Conservation (phyloP, 2,888 invertebrate species). For the Acanthacorydalis orientalis region DNA sequence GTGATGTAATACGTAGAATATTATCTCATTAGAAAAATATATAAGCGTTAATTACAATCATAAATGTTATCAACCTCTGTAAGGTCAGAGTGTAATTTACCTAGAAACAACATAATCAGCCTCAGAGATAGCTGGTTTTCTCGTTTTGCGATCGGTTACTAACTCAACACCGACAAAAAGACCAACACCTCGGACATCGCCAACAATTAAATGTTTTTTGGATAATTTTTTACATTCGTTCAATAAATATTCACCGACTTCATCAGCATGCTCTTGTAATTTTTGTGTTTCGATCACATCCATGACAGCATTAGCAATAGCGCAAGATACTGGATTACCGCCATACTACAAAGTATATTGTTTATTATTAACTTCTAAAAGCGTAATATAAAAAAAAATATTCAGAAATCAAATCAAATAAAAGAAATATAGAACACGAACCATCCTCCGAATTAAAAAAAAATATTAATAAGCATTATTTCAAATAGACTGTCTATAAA, state of each 20-base stretch:
- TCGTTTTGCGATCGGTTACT: slow-evolving; percentile 56
- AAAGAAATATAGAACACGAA: too few relatives aligned
- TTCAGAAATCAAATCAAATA: too few relatives aligned
- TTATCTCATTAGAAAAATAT: background rate
- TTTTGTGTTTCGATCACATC: slow-evolving; percentile 82
- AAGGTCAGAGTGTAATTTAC: slow-evolving; percentile 19
- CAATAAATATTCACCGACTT: slow-evolving; percentile 68
- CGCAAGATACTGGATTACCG: slow-evolving; percentile 97
- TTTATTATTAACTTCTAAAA: too few relatives aligned
- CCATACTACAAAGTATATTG: slow-evolving; percentile 54
- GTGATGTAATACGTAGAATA: too few relatives aligned
- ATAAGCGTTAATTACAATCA: background rate
- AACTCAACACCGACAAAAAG: slow-evolving; percentile 91
- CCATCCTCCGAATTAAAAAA: too few relatives aligned
- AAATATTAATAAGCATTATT: too few relatives aligned
- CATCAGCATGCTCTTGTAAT: slow-evolving; percentile 62
- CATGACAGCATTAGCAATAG: slow-evolving; percentile 87
- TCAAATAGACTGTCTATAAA: too few relatives aligned
- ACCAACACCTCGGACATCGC: slow-evolving; percentile 79
- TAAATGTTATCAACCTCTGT: background rate
- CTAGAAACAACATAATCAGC: slow-evolving; percentile 60
- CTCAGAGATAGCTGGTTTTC: slow-evolving; percentile 68
- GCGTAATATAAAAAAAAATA: too few relatives aligned
- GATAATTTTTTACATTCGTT: slow-evolving; percentile 48
- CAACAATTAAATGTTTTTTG: slow-evolving; percentile 61